Conservation (phyloP, 1,140 invertebrate genomes). For the Ips nitidus region DNA sequence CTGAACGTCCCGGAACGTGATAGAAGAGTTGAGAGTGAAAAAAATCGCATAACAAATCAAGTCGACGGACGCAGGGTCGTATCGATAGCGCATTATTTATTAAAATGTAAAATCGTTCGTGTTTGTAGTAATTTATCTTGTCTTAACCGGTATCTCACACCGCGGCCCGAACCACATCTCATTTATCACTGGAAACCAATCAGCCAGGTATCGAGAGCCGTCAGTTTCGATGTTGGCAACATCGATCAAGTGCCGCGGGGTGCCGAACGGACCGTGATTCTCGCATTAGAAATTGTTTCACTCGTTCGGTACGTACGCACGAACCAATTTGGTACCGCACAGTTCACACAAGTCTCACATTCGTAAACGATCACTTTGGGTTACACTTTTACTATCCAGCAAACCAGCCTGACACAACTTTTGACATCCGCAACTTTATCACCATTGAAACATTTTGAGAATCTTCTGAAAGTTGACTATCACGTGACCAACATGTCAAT, state of each 20-base stretch:
- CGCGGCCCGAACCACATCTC: slow-evolving; percentile 41
- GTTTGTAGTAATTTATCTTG: slow-evolving; percentile 45
- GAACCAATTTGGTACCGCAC: no score
- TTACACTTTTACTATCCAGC: no score
- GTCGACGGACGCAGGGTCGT: slow-evolving; percentile 11
- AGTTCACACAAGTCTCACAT: no score
- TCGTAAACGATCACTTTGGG: no score
- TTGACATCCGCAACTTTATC: no score
- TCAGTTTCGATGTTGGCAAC: slow-evolving; percentile 43
- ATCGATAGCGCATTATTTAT: slow-evolving; percentile 33
- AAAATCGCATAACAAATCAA: slow-evolving; percentile 33
- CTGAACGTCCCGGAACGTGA: slow-evolving; percentile 8
- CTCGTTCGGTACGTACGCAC: background rate
- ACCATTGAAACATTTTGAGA: no score
- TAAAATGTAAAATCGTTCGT: slow-evolving; percentile 39
- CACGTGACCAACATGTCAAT: no score
- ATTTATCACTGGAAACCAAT: slow-evolving; percentile 49
- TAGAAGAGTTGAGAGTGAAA: background rate
- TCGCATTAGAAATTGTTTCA: slow-evolving; percentile 33
- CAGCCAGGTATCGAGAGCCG: slow-evolving; percentile 46
- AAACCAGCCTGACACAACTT: no score
- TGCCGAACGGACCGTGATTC: slow-evolving; percentile 31
- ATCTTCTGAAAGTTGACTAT: no score
- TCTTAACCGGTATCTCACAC: slow-evolving; percentile 47
- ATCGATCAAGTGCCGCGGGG: slow-evolving; percentile 44